Evolutionary conservation across 35 echinoderm and acorn worm species (phyloP).

Genomic region (Lytechinus pictus): DNA sequence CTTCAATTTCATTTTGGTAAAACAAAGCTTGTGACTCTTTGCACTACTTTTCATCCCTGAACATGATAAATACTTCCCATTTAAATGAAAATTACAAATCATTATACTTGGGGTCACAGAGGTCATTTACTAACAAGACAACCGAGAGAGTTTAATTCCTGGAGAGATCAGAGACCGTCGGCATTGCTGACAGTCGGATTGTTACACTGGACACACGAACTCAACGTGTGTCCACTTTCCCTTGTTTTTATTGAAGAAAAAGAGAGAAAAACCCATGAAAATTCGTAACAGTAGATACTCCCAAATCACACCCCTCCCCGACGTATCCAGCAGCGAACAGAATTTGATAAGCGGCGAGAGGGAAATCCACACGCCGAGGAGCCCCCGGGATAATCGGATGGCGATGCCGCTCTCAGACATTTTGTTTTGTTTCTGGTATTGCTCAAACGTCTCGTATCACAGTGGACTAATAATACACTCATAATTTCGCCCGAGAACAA

Average conservation of each 20-base stretch:
- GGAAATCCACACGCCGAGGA: background rate
- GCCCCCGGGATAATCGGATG: background rate
- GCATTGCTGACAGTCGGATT: background rate
- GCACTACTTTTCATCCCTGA: no score
- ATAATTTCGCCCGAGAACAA: slow-evolving; percentile 1
- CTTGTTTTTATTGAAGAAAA: background rate
- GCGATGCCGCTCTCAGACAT: background rate
- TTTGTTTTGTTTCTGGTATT: background rate
- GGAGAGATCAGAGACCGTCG: background rate
- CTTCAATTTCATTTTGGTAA: no score
- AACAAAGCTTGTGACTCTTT: no score
- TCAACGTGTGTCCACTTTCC: background rate
- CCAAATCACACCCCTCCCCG: background rate
- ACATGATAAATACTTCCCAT: background rate
- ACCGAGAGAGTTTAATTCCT: background rate
- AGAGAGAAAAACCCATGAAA: background rate
- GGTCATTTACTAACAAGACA: background rate
- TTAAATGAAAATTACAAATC: background rate
- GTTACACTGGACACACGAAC: background rate
- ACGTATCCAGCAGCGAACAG: background rate
- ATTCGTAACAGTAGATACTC: background rate
- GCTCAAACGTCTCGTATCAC: background rate
- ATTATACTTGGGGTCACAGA: background rate
- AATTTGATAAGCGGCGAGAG: background rate
- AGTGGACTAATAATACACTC: background rate